Percentiles rank a stretch among this genome's conserved stretches.
phyloP scores from a whole-genome alignment of 2,113 vertebrate species.

The Ursus arctos region DNA sequence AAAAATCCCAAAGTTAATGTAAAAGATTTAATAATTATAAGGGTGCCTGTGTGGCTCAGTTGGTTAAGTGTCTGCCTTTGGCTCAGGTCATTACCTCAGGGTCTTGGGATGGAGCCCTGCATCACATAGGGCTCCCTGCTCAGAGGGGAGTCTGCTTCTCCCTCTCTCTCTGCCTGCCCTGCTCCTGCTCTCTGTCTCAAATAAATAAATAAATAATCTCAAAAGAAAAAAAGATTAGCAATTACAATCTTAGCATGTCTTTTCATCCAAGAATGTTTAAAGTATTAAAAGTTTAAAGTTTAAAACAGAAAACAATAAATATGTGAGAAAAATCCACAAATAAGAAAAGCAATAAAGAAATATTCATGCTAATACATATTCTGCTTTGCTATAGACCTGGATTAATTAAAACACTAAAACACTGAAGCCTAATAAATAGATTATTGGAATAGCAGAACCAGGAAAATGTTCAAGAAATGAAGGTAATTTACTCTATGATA shows the following conservation, averaged over 20 bases:
- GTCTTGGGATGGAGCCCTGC: background rate
- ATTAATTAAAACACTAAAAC: background rate
- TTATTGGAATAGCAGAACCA: background rate
- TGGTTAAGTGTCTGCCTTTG: background rate
- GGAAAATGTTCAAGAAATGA: conserved; percentile 3
- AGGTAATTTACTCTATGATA: background rate
- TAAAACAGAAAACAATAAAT: background rate
- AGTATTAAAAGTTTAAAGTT: background rate
- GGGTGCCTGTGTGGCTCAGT: background rate
- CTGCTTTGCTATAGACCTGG: background rate
- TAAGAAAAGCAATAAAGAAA: background rate
- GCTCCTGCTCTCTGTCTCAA: background rate
- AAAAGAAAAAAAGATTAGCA: background rate
- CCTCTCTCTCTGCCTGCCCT: background rate
- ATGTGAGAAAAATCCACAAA: background rate
- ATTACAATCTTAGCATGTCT: background rate
- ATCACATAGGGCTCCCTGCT: background rate
- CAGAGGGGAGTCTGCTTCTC: background rate
- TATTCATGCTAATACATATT: background rate
- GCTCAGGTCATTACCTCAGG: background rate
- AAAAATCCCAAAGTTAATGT: background rate
- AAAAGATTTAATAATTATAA: background rate
- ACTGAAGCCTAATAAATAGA: background rate
- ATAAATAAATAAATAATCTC: background rate
- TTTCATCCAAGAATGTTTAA: background rate